Evolutionary conservation across 2,888 invertebrate species (phyloP), one percentile per base, ranked within the genome.

Genomic region (Diarsia brunnea): DNA sequence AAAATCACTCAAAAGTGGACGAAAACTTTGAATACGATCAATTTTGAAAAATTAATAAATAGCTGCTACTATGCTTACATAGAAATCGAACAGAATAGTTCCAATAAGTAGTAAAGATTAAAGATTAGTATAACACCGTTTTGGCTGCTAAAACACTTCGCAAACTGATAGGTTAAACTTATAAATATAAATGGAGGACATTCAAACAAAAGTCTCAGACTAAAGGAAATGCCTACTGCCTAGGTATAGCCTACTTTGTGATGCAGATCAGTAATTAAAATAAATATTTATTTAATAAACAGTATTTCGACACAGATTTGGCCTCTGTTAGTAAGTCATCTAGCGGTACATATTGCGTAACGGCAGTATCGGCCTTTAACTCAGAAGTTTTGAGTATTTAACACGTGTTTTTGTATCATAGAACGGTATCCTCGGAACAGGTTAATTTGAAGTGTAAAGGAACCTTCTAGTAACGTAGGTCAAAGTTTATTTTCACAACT

Each of bases 211-310:
- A 68, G 24, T 27, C 49, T 58, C 27, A 38, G 27, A 31, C 51
- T 47, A 49, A 12, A 63, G 53, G 16, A 31, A 63, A 38, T 47
- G 45, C 61, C 66, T 83, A 67, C 10, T 19, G 43, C 63, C 63
- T 43, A 63, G 55, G 21, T 72, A 51, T 72, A 21, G 4, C 58
- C 63, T 68, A 70, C 53, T 80, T 63, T 51, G 21, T 16, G 61
- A 71, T 75, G 70, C 65, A 84, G 75, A 72, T 55, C 24, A 31
- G 65, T 72, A 75, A 75, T 71, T 69, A 81, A 69, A 73, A 71
- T 84, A 71, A 66, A 85, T 68, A 84, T 85, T 82, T 69, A 77
- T 85, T 24, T 85, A 53, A 53, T 60, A 0, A 79, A 84, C 79
- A 82, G 79, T 78, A 85, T 82, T 75, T 78, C 45, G 60, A 78